Base-by-base conservation (phyloP, 2,888 invertebrate species). In the Agonopterix arenella region DNA sequence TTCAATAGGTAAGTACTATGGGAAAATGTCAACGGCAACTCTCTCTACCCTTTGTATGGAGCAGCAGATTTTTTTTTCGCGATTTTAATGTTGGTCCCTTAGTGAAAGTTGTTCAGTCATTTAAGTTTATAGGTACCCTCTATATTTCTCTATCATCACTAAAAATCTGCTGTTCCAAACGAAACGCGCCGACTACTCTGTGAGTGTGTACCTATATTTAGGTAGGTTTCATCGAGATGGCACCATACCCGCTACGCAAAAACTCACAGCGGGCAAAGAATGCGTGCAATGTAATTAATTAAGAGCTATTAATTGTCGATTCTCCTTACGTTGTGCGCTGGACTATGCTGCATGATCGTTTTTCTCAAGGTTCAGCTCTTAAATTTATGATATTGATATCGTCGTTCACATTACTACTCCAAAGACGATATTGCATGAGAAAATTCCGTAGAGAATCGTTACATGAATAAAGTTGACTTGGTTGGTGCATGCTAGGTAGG, bases 251-350 rank as follows among this genome's bases (percentile, higher is more conserved):
- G 7, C 28, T 40, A 10, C 40, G 41, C 50, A 54, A 50, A 56
- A 56, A 53, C 45, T 40, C n/a, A 11, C 8, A 43, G 13, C 10
- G 13, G 10, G 38, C 42, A 40, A 36, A 60, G 70, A 70, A 76
- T 73, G 76, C 68, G 63, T 68, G 68, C 71, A 63, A 69, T 69
- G 68, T 67, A 80, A 82, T 81, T 82, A 80, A 80, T 80, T 79
- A 76, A 76, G 68, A 72, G 68, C 75, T 76, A 76, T 78, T 77
- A 76, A 76, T 77, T 71, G 74, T 68, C 66, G 67, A 68, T 74
- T 77, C 70, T 65, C 70, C 66, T 70, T 77, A 79, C n/a, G 8
- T 40, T n/a, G 10, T n/a, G 40, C 43, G 43, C 43, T 43, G 43
- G 8, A 43, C 28, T 11, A 13, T 8, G 13, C 43, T 11, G 43